Evolutionary conservation across 2,797 vertebrate genomes (phyloP), one percentile per base, ranked within the genome.

Genomic region (Triplophysa bombifrons): DNA sequence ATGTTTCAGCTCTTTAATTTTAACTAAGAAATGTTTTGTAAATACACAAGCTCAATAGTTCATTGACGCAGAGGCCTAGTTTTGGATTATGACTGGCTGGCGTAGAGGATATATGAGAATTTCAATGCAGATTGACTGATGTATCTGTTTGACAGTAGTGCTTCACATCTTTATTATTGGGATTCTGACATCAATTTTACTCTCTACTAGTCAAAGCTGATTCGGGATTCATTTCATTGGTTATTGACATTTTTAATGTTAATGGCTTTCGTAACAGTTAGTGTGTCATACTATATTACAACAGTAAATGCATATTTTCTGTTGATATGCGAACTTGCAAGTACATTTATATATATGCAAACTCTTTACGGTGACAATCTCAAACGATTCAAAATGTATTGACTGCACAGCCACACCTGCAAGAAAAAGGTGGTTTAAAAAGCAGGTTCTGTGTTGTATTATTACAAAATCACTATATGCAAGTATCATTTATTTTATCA

Each of bases 41-140:
- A 38, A 64, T 10, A 64, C 22, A 27, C 27, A 64, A 19, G 63
- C 11, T 12, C 14, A 19, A 38, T 9, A 64, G 30, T 27, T 60
- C 13, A 27, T 60, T 3, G 25, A 19, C 9, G 34, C 63, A 64
- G 41, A 73, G 71, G 71, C 71, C 71, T 73, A 25, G 55, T 72
- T 46, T 25, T 44, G 51, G 38, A 60, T 68, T 58, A 50, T 13
- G 19, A 11, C 14, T 77, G 53, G 3, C 53, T 1, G 7, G 63
- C 56, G 22, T 20, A 58, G 22, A 60, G 65, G 41, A 69, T 16
- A 19, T 22, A 19, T 16, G 20, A 30, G 19, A 34, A 48, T 20
- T 38, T 56, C 20, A 20, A 19, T 11, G 19, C 30, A 8, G 34
- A 56, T 10, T n/a, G 1, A 67, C 13, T 10, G 1, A 2, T 0